These are phyloP conservation scores for Ommatoiulus sabulosus DNA, from an alignment of 2,888 invertebrate genomes.

Conservation along the genomic window DNA sequence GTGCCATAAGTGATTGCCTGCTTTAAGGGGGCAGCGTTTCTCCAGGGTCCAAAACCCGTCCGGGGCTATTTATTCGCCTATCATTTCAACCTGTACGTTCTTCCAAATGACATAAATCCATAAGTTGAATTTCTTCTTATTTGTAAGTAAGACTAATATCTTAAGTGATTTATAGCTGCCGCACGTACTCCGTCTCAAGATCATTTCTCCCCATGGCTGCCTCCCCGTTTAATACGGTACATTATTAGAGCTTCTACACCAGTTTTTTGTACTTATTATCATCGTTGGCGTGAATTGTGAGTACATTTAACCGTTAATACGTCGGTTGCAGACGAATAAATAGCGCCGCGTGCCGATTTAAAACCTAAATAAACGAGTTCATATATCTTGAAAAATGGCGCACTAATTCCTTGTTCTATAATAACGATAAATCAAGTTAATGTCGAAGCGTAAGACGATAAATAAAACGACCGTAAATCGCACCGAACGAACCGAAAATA, in stretches of 20 bases:
- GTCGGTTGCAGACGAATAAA: slow-evolving; percentile 27
- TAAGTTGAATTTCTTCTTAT: slow-evolving; percentile 29
- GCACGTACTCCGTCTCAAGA: background rate
- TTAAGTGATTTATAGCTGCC: slow-evolving; percentile 5
- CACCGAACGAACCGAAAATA: background rate
- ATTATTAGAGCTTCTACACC: background rate
- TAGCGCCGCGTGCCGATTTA: slow-evolving; percentile 12
- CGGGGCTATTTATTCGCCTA: background rate
- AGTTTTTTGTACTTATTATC: background rate
- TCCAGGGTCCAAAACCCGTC: background rate
- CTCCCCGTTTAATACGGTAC: slow-evolving; percentile 6
- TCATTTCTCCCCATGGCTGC: background rate
- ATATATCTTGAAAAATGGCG: slow-evolving; percentile 36
- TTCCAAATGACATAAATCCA: slow-evolving; percentile 1
- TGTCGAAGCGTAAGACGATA: slow-evolving; percentile 28
- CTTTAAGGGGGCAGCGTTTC: background rate
- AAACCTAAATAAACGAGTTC: slow-evolving; percentile 43
- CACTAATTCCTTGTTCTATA: slow-evolving; percentile 40
- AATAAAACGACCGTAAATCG: slow-evolving; percentile 27
- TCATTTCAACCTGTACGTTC: slow-evolving; percentile 8
- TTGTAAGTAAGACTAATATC: slow-evolving; percentile 3
- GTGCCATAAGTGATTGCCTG: background rate
- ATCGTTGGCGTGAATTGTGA: slow-evolving; percentile 4
- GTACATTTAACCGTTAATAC: slow-evolving; percentile 35
- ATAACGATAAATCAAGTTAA: slow-evolving; percentile 24